A percentile compares a stretch with the other conserved stretches of the same genome.
phyloP scores from a whole-genome alignment of 2,888 invertebrate genomes.

The Himalopsyche japonica region DNA sequence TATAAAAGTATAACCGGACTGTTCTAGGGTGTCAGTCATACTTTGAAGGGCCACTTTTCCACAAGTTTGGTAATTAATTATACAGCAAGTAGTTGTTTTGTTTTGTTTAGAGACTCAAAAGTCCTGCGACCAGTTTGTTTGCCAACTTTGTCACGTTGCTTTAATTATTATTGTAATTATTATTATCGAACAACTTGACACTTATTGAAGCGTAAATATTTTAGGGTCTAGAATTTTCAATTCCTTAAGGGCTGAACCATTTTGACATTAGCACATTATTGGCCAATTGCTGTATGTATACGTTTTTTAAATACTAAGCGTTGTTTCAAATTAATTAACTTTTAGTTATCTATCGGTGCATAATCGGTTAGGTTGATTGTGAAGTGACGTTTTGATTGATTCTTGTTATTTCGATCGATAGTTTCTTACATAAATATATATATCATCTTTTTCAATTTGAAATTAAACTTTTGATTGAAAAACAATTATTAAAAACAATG shows the following conservation, averaged over 20 bases:
- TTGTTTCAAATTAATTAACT: no score
- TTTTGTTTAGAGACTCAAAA: neutral
- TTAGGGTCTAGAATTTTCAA: neutral
- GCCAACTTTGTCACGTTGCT: neutral
- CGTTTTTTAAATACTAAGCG: no score
- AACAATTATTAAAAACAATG: no score
- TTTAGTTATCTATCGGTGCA: no score
- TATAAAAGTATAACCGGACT: neutral
- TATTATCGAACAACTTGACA: conserved; percentile 1
- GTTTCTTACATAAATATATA: no score
- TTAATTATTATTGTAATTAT: neutral
- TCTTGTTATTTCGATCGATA: no score
- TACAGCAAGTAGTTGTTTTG: neutral
- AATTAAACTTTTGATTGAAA: no score
- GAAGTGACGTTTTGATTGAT: no score
- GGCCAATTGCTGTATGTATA: no score
- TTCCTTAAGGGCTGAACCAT: neutral
- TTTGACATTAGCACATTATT: neutral
- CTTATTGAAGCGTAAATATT: neutral
- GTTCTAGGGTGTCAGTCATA: neutral
- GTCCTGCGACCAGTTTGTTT: neutral
- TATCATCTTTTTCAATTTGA: no score
- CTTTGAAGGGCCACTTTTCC: neutral
- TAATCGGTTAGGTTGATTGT: no score
- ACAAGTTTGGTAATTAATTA: neutral